phyloP scores from a whole-genome alignment of 2,113 vertebrate genomes.

The Platichthys stellatus region DNA sequence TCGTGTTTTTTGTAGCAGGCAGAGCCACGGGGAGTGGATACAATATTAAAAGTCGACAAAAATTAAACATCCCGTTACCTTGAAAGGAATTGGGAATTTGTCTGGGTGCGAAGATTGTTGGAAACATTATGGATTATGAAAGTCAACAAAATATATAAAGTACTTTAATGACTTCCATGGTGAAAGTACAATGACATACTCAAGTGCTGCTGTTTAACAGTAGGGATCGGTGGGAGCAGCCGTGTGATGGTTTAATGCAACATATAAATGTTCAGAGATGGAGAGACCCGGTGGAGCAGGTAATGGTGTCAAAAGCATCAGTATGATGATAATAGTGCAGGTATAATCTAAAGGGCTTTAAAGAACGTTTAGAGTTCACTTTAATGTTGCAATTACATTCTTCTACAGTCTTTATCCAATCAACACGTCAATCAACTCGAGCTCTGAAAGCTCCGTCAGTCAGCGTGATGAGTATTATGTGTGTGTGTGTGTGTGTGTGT shows the following conservation, averaged over 20 bases:
- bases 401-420: slow-evolving; percentile 65
- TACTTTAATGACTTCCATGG: no score
- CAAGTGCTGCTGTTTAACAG: no score
- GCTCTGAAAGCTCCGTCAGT: slow-evolving; percentile 61
- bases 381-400: slow-evolving; percentile 70
- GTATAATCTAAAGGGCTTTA: slow-evolving; percentile 56
- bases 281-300: slow-evolving; percentile 29
- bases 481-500: slow-evolving; percentile 17
- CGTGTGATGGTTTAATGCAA: background rate
- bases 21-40: no score
- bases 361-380: slow-evolving; percentile 50
- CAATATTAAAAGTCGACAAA: no score
- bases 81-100: no score
- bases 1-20: no score
- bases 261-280: slow-evolving; percentile 30
- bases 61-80: no score
- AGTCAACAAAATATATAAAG: no score
- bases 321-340: slow-evolving; percentile 48
- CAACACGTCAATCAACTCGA: slow-evolving; percentile 65
- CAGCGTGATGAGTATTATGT: background rate
- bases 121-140: no score
- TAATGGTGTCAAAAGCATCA: slow-evolving; percentile 59
- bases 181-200: no score
- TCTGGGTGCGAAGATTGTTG: no score
- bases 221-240: background rate